Conservation (phyloP, 2,797 vertebrate species). For the Lacerta bilineata region DNA sequence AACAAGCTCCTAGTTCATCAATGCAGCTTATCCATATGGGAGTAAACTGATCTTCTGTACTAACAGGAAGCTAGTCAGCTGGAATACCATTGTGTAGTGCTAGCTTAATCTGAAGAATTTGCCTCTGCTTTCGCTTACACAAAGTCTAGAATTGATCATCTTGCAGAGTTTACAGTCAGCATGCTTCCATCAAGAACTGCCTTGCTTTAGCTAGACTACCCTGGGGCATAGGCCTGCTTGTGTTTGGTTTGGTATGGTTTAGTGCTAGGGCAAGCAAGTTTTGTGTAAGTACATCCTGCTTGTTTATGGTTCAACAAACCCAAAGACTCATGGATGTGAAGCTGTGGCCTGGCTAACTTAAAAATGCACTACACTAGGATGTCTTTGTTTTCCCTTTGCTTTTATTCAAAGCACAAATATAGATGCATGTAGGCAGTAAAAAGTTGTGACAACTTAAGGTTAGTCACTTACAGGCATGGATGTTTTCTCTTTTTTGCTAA, state of each 20-base stretch:
- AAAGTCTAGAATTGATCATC: background rate
- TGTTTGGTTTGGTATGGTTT: constrained; percentile 29
- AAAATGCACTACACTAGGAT: background rate
- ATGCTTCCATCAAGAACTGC: background rate
- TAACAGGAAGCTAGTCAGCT: constrained; percentile 2
- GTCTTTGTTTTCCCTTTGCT: background rate
- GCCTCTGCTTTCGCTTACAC: background rate
- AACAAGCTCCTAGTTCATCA: background rate
- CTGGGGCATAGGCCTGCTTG: constrained; percentile 12
- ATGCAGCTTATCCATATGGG: background rate
- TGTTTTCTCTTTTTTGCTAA: background rate
- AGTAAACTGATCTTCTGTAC: background rate
- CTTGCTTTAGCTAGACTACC: constrained; percentile 22
- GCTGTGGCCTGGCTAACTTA: constrained; percentile 12
- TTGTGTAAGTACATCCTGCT: constrained; percentile 16
- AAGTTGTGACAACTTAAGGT: background rate
- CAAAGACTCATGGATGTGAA: background rate
- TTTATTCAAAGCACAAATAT: constrained; percentile 12
- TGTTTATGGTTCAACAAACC: constrained; percentile 13
- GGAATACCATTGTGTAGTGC: background rate
- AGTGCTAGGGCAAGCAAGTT: constrained; percentile 27
- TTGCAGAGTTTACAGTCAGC: background rate
- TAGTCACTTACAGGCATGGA: background rate
- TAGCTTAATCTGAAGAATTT: background rate
- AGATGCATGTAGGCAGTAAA: background rate